Evolutionary conservation across 2,888 invertebrate species (phyloP), one percentile per base, ranked within the genome.

Genomic region (Entomobrya multifasciata): DNA sequence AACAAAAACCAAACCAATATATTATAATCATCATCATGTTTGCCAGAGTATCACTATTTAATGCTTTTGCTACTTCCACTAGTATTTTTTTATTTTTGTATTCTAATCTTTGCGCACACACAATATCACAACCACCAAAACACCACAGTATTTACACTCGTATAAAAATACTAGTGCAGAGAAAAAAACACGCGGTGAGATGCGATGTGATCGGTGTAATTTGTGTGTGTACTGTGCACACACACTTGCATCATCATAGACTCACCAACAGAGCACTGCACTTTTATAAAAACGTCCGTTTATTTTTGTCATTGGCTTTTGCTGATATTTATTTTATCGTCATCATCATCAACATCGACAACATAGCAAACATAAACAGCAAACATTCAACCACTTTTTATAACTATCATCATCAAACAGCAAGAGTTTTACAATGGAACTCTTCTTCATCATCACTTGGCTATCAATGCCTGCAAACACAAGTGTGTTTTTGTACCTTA

Each of bases 231-330:
- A 8, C 49, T 41, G 36, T n/a, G 67, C 3, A 20, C 67, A 67
- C 41, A 22, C 30, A 36, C 67, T 44, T 44, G 36, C 44, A 67
- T 67, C 44, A 65, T 44, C 67, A 44, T 65, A 20, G 22, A 11
- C 36, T 6, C 8, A 36, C 4, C 36, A 36, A 36, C 36, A 36
- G 4, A 36, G 36, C 8, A 36, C 36, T 36, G 36, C 36, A 36
- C 36, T 36, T 36, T 36, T 36, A 36, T 36, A 36, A 36, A 36
- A 36, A 36, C 36, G 76, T 84, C 86, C 89, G 89, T 88, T 88
- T 89, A 89, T 89, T 89, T 89, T 89, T 88, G 89, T 88, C 89
- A 82, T 89, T 88, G 88, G 81, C 88, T 88, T 67, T 87, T 84
- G 87, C 88, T 88, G 88, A 88, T 89, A 87, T 89, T 87, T 22